Base-by-base conservation (phyloP, 2,888 invertebrate species). In the Biston betularia region DNA sequence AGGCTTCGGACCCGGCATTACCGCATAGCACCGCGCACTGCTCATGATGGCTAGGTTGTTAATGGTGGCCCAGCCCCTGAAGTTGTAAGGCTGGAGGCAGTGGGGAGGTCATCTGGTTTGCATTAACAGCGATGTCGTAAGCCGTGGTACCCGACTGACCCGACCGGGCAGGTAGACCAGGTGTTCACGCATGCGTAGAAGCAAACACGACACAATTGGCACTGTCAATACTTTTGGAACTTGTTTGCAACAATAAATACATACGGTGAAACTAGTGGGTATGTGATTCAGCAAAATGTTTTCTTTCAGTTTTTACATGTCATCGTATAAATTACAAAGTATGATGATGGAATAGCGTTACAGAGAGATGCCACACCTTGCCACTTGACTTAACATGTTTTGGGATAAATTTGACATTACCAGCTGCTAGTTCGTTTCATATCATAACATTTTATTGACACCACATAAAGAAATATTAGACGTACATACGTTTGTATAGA, bases 1-100 rank as follows among this genome's bases (percentile, higher is more conserved):
- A 57, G 96, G 95, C 87, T 92, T 95, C 15, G 97, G 97, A 24
- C 97, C 97, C 5, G 97, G 97, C 82, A 97, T 96, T 68, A 94
- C 94, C 57, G 94, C 86, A 85, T 96, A 97, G 76, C 88, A 86
- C 81, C 93, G 91, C 82, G 89, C 89, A 84, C 79, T 84, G 75
- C 76, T 83, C 92, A 92, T 92, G 83, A 86, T 89, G 88, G 77
- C 70, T 75, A 76, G 75, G 77, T 77, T 79, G 83, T 81, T 86
- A 89, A 85, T 89, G 85, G 70, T 77, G 78, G 65, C 82, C 83
- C 89, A 87, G 86, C 82, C 84, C 84, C 86, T 83, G 81, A 72
- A 82, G 79, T 79, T 73, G 71, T 65, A 75, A 69, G 70, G 68
- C 70, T 69, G 68, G 73, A 72, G 71, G 78, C 85, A 89, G 92